Evolutionary conservation across 2,797 vertebrate species (phyloP).

Genomic region (Galaxias olidus): DNA sequence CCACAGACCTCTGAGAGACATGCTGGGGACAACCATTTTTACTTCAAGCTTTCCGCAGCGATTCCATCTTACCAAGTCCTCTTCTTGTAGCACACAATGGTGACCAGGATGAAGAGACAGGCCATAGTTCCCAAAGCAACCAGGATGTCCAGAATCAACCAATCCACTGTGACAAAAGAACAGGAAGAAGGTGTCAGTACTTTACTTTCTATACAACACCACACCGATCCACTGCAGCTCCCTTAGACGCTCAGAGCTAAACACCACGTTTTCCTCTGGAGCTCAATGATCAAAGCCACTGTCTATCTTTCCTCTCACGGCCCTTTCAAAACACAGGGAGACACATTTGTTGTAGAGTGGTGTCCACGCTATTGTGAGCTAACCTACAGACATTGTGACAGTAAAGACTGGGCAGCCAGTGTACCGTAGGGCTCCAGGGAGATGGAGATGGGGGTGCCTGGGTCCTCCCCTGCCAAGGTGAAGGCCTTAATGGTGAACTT

Average conservation of each 20-base stretch:
- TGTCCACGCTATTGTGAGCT: no score
- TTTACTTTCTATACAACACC: not conserved
- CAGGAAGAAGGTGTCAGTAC: conserved; percentile 1
- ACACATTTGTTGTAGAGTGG: no score
- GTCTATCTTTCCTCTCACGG: no score
- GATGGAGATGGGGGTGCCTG: conserved; percentile 58
- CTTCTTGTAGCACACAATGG: conserved; percentile 88
- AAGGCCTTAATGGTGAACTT: conserved; percentile 78
- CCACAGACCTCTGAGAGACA: no score
- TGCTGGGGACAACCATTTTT: no score
- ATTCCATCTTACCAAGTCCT: conserved; percentile 84
- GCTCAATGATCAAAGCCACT: no score
- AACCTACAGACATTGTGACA: no score
- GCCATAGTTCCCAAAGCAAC: conserved; percentile 80
- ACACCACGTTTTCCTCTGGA: no score
- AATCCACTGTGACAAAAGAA: conserved; percentile 69
- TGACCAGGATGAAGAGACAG: conserved; percentile 77
- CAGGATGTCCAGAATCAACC: conserved; percentile 88
- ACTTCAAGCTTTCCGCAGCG: no score
- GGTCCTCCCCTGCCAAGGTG: conserved; percentile 73
- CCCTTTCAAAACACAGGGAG: no score
- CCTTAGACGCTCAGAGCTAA: not conserved
- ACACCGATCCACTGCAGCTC: not conserved
- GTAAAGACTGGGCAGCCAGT: conserved; percentile 6
- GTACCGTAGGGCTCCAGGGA: conserved; percentile 63